Base-by-base conservation (phyloP, 2,797 vertebrate species). In the Holocentrus rufus region DNA sequence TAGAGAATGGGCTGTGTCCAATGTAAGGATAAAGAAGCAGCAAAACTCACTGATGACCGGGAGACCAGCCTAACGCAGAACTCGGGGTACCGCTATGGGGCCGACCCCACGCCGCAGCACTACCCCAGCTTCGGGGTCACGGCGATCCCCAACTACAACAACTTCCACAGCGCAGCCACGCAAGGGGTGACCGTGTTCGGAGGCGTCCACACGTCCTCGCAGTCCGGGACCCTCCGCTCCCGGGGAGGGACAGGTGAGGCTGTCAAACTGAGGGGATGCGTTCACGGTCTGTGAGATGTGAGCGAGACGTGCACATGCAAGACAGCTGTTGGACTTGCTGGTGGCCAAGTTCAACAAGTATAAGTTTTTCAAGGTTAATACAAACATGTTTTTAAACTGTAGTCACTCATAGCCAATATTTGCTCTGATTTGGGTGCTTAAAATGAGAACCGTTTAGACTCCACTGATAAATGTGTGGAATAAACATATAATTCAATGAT, bases 1-100 rank as follows among this genome's bases (percentile, higher is more conserved):
- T 95, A 96, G 95, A 98, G 95, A 97, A 99, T 99, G 97, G 97
- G 97, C 96, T 99, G 97, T 96, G 96, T 96, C 95, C 97, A 99
- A 97, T 98, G 96, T 95, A 98, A 97, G 96, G 96, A 98, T 86
- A 98, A 98, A 94, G 96, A 98, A 93, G 95, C 95, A 93, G 94
- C 95, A 76, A 98, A 98, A 96, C 95, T 96, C 88, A 96, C 96
- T 10, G 96, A 97, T 1, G 95, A 97, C 85, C 90, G 94, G 74
- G 95, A 97, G 69, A 91, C 93, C 90, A 94, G 94, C 90, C 92
- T 96, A 92, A 95, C 95, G 85, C 97, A 96, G 91, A 96, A 93
- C 79, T 92, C 94, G 0, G 94, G 93, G 65, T 97, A 96, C 89
- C 95, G 94, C 83, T 97, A 97, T 96, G 96, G 95, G 65, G 95